Evolutionary conservation across 2,113 vertebrate genomes (phyloP).

Genomic region (Tricholaema leucomelas): DNA sequence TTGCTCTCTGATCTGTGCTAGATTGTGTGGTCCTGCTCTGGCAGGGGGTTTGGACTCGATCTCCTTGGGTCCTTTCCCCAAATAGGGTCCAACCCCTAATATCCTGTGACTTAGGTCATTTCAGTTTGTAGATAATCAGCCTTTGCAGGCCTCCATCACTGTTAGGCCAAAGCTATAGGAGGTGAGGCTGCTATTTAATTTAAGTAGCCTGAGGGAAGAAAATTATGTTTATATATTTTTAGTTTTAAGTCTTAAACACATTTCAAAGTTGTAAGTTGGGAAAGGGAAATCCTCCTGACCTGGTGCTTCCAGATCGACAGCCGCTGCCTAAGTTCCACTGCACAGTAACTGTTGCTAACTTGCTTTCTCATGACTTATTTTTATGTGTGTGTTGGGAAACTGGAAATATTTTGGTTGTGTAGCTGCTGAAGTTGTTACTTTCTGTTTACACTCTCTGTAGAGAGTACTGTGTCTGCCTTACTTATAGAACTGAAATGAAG

Average conservation of each 20-base stretch:
- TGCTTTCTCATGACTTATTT: fast-evolving
- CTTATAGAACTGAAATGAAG: not conserved
- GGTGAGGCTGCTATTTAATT: not conserved
- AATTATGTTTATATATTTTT: fast-evolving
- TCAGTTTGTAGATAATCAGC: not conserved
- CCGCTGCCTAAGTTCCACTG: not conserved
- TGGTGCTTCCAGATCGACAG: not conserved
- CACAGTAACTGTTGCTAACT: not conserved
- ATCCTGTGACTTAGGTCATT: not conserved
- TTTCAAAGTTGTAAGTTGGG: not conserved
- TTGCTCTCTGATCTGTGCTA: too few species aligned
- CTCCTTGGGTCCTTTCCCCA: too few species aligned
- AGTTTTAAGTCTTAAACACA: not conserved
- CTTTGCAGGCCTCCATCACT: not conserved
- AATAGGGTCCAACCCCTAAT: too few species aligned
- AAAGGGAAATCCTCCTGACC: not conserved
- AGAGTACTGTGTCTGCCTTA: not conserved
- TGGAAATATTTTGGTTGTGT: not conserved
- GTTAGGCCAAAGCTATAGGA: not conserved
- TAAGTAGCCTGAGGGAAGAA: not conserved
- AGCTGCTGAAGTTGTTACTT: not conserved
- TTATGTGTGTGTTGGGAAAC: not conserved
- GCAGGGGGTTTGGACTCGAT: too few species aligned
- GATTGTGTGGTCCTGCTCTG: too few species aligned
- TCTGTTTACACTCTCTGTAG: not conserved